phyloP scores from a whole-genome alignment of 2,797 vertebrate species.

The Selene dorsalis region DNA sequence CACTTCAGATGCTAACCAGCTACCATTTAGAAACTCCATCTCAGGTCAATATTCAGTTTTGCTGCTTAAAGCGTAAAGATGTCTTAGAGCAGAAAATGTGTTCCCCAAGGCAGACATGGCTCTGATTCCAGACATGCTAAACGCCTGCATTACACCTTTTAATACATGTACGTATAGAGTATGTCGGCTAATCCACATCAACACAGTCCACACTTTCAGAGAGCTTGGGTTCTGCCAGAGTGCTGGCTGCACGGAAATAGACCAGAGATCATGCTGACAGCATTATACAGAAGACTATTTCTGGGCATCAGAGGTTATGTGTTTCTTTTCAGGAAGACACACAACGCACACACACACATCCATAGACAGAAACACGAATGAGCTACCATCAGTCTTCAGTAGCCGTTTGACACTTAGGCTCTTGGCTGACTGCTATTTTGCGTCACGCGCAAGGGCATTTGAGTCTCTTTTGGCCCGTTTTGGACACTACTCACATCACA shows the following conservation, averaged over 20 bases:
- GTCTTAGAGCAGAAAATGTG: not conserved
- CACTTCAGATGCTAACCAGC: not conserved
- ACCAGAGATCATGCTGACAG: conserved; percentile 57
- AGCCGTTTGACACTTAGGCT: conserved; percentile 68
- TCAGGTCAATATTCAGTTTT: not conserved
- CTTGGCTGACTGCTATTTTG: conserved; percentile 60
- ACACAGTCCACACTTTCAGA: conserved; percentile 14
- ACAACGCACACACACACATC: conserved; percentile 3
- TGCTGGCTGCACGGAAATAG: conserved; percentile 41
- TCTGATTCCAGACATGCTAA: conserved; percentile 47
- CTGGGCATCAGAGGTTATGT: conserved; percentile 55
- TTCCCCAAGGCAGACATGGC: conserved; percentile 6
- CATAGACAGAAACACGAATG: conserved; percentile 24
- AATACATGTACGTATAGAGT: conserved; percentile 14
- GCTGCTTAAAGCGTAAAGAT: not conserved
- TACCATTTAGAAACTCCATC: not conserved
- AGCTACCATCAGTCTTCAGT: conserved; percentile 74
- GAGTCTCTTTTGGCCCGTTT: conserved; percentile 58
- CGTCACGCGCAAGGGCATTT: conserved; percentile 61
- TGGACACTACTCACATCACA: conserved; percentile 27
- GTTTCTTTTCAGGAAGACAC: conserved; percentile 53
- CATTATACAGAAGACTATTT: conserved; percentile 64
- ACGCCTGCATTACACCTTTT: conserved; percentile 50
- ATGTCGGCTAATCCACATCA: conserved; percentile 56
- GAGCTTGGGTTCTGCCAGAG: conserved; percentile 22